A percentile compares a stretch with the other conserved stretches of the same genome.
Conservation (phyloP, 2,888 invertebrate species). For the Galerucella pusilla region DNA sequence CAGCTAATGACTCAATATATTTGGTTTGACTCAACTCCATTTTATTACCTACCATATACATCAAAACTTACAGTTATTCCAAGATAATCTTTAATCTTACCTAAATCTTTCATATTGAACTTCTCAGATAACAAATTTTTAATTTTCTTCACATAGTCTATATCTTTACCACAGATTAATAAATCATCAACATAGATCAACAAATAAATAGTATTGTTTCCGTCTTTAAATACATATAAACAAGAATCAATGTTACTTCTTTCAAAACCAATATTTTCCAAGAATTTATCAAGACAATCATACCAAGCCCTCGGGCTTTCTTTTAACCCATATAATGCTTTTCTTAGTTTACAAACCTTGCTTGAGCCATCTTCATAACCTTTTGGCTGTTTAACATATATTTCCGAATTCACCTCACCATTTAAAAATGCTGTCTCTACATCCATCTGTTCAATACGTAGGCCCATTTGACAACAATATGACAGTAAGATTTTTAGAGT, state of each 20-base stretch:
- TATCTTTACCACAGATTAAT: slow-evolving; percentile 34
- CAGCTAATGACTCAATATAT: slow-evolving; percentile 34
- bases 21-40: slow-evolving; percentile 31
- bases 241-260: too few relatives aligned
- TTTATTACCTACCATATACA: slow-evolving; percentile 11
- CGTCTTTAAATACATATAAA: too few relatives aligned
- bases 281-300: too few relatives aligned
- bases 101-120: slow-evolving; percentile 42
- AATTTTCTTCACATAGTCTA: slow-evolving; percentile 24
- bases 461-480: slow-evolving; percentile 9
- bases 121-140: slow-evolving; percentile 27
- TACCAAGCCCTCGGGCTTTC: too few relatives aligned
- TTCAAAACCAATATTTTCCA: slow-evolving; percentile 38
- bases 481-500: too few relatives aligned
- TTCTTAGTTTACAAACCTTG: too few relatives aligned
- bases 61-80: slow-evolving; percentile 37
- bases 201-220: slow-evolving; percentile 16
- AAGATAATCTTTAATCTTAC: slow-evolving; percentile 33
- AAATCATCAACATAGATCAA: slow-evolving; percentile 41
- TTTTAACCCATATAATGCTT: too few relatives aligned
- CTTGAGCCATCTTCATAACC: slow-evolving; percentile 28
- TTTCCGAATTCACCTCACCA: slow-evolving; percentile 45
- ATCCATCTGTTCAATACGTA: slow-evolving; percentile 46
- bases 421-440: slow-evolving; percentile 47
- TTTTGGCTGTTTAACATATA: slow-evolving; percentile 45